phyloP scores from a whole-genome alignment of 2,888 invertebrate genomes.

The Synergus itoensis region DNA sequence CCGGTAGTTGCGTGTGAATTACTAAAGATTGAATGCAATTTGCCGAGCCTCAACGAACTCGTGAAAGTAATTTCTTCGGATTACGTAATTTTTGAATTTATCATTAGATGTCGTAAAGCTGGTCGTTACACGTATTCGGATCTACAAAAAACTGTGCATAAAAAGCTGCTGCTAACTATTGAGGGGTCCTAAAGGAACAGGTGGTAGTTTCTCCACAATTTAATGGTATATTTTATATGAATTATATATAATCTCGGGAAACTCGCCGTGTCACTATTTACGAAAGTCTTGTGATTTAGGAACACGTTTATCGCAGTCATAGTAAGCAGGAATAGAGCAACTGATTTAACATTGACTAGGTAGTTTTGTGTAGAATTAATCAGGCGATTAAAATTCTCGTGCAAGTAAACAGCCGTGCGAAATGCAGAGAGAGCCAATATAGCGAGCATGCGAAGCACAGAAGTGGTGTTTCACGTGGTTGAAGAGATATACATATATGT shows the following conservation, averaged over 20 bases:
- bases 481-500: conserved; percentile 15
- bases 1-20: neutral
- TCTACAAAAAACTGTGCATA: too few relatives aligned
- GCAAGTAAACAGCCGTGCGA: neutral
- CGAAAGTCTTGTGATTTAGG: too few relatives aligned
- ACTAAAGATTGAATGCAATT: conserved; percentile 14
- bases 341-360: neutral
- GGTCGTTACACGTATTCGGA: too few relatives aligned
- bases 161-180: too few relatives aligned
- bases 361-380: conserved; percentile 2
- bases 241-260: too few relatives aligned
- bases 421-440: conserved; percentile 23
- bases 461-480: conserved; percentile 18
- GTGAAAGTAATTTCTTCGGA: neutral
- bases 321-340: neutral
- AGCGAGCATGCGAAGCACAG: neutral
- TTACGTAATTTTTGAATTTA: conserved; percentile 6
- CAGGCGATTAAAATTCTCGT: conserved; percentile 14
- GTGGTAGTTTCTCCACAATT: too few relatives aligned
- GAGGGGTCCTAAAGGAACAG: too few relatives aligned
- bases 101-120: neutral
- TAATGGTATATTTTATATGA: too few relatives aligned
- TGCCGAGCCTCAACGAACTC: neutral
- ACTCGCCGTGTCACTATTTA: too few relatives aligned
- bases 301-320: too few relatives aligned